Evolutionary conservation across 2,797 vertebrate genomes (phyloP).

Genomic region (Pelobates cultripes): DNA sequence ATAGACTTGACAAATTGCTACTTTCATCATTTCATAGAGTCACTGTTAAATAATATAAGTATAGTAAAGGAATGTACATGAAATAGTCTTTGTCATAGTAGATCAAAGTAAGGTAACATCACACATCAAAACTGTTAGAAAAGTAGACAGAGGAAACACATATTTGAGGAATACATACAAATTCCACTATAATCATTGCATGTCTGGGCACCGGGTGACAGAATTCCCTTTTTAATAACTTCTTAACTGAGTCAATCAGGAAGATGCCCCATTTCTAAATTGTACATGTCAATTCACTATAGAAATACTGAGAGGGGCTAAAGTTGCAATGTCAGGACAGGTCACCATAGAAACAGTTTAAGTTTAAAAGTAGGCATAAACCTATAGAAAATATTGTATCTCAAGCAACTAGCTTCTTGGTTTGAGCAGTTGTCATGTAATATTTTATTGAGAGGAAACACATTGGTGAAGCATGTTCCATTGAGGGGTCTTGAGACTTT

Average conservation of each 20-base stretch:
- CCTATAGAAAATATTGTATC: too few relatives aligned
- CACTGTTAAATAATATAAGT: background rate
- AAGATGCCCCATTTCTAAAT: constrained; percentile 50
- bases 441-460: too few relatives aligned
- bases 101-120: constrained; percentile 67
- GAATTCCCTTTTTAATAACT: constrained; percentile 55
- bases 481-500: too few relatives aligned
- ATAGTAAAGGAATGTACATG: constrained; percentile 9
- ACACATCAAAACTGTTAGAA: constrained; percentile 64
- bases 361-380: too few relatives aligned
- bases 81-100: constrained; percentile 44
- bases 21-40: background rate
- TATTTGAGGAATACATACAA: constrained; percentile 65
- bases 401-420: too few relatives aligned
- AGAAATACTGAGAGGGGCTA: background rate
- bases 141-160: constrained; percentile 67
- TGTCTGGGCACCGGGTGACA: constrained; percentile 66
- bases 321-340: background rate
- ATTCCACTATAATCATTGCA: constrained; percentile 67
- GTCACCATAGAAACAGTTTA: background rate
- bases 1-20: background rate
- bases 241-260: constrained; percentile 59
- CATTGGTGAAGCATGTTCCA: too few relatives aligned
- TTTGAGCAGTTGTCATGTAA: too few relatives aligned
- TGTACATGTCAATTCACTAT: constrained; percentile 26